Evolutionary conservation across 2,113 vertebrate species (phyloP), one percentile per base, ranked within the genome.

Genomic region (Sigmodon hispidus): DNA sequence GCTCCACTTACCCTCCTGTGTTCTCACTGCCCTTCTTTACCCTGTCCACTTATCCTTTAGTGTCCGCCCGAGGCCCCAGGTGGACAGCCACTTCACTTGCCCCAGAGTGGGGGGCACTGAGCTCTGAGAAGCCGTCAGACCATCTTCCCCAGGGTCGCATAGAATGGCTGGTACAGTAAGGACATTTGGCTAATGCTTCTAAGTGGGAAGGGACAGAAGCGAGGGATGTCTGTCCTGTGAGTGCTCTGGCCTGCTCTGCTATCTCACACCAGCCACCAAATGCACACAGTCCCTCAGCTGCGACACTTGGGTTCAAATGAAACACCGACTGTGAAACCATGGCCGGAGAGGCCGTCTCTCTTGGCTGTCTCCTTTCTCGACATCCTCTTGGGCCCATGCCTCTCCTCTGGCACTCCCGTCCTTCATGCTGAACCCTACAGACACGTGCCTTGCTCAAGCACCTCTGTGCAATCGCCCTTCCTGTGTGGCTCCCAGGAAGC

Each of bases 81-180:
- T 1, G 6, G 0, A 12, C 55, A 72, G 59, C 86, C 4, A 1
- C 9, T 29, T 40, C 4, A 0, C 40, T 8, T 50, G 67, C 22
- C 57, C 79, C 26, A 0, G 10, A 65, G 63, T 12, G 21, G 36
- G 55, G 79, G n/a, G 24, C 43, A 2, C 92, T 50, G 48, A 29
- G 48, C 22, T 40, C 65, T 2, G 26, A 65, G 69, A 36, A 50
- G 57, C 52, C 43, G 10, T 45, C 93, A 85, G 63, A 34, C 19
- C 55, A 19, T 36, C 67, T 52, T 34, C 89, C 89, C 48, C n/a
- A 10, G 93, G 29, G 48, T 57, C 73, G 1, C 1, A 72, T 0
- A 3, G 72, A 50, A 12, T 13, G 40, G 52, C 52, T n/a, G 79
- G n/a, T 13, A 57, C 81, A 40, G n/a, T 15, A 19, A 43, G 17